Percentiles rank a stretch among this genome's conserved stretches.
phyloP scores from a whole-genome alignment of 2,888 invertebrate species.

The Seira musarum region DNA sequence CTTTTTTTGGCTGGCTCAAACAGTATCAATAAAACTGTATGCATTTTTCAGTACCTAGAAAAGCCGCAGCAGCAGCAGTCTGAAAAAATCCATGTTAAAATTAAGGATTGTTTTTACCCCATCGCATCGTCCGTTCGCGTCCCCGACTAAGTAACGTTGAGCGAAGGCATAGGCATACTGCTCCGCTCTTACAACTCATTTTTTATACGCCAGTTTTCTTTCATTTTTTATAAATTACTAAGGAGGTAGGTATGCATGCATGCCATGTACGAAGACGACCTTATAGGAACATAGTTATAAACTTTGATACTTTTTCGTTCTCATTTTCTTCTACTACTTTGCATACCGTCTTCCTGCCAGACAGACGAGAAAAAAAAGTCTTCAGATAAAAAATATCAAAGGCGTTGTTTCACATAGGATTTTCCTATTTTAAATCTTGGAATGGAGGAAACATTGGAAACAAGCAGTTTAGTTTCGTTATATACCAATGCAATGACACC shows the following conservation, averaged over 20 bases:
- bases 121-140: background rate
- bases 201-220: background rate
- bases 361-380: no score
- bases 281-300: background rate
- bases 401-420: no score
- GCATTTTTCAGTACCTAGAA: background rate
- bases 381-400: no score
- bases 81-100: conserved; percentile 21
- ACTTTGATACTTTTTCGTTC: no score
- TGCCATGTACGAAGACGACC: background rate
- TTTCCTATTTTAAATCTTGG: background rate
- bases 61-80: background rate
- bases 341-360: no score
- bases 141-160: background rate
- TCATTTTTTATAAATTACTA: conserved; percentile 8
- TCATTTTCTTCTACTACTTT: no score
- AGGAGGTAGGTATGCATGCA: background rate
- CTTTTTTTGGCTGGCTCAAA: background rate
- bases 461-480: no score
- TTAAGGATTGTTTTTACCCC: background rate
- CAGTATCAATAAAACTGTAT: conserved; percentile 13
- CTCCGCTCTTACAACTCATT: background rate
- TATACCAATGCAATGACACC: no score
- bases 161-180: background rate
- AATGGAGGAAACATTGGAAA: conserved; percentile 5